These are phyloP conservation scores for Eupeodes luniger DNA, from an alignment of 2,888 invertebrate species.

Conservation along the genomic window DNA sequence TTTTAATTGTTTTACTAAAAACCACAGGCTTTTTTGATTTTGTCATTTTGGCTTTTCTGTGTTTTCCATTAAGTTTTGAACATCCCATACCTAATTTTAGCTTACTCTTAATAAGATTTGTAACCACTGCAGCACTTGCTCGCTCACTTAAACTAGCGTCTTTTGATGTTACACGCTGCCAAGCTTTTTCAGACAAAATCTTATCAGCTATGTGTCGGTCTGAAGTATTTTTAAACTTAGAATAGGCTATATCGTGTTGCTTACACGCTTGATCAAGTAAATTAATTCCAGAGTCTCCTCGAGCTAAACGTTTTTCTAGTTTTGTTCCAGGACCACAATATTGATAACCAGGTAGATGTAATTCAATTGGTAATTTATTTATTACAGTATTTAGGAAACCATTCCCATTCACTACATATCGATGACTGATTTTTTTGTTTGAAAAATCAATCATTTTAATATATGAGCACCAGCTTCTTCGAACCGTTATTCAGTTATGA, in stretches of 20 bases:
- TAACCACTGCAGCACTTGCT: constrained; percentile 41
- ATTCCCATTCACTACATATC: constrained; percentile 6
- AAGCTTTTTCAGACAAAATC: constrained; percentile 7
- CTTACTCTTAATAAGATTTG: constrained; percentile 68
- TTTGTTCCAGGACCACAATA: constrained; percentile 77
- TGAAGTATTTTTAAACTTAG: no score
- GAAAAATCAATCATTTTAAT: constrained; percentile 1
- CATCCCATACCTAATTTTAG: constrained; percentile 14
- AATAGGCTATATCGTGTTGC: no score
- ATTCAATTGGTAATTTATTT: constrained; percentile 71
- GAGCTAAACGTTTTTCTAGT: no score
- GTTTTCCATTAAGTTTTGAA: constrained; percentile 56
- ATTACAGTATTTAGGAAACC: constrained; percentile 65
- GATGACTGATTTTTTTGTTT: not conserved
- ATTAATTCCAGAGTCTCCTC: no score
- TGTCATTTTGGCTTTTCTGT: not conserved
- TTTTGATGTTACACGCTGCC: constrained; percentile 8
- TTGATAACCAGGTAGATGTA: constrained; percentile 78
- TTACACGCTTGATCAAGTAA: no score
- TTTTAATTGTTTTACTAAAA: not conserved
- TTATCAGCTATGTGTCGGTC: no score
- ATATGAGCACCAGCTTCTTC: not conserved
- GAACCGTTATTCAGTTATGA: not conserved
- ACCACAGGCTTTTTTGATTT: no score
- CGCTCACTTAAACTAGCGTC: constrained; percentile 53